Conservation (phyloP, 2,113 vertebrate genomes). For the Deroptyus accipitrinus region DNA sequence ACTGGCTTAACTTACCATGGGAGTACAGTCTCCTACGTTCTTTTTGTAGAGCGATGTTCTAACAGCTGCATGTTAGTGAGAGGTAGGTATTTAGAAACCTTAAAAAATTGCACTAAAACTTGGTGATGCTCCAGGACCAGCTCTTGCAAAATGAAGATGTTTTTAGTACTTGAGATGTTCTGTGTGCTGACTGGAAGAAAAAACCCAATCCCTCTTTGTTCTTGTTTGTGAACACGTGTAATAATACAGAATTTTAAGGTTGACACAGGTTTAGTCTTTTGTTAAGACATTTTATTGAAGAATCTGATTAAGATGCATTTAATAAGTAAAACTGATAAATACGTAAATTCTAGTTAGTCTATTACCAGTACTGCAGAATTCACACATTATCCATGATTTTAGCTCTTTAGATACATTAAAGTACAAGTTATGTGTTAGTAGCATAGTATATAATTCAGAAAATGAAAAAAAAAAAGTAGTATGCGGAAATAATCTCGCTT, state of each 20-base stretch:
- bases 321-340: background rate
- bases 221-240: background rate
- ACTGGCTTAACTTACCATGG: background rate
- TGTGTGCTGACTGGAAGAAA: background rate
- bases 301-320: background rate
- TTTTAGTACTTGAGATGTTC: background rate
- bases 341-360: background rate
- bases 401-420: background rate
- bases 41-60: background rate
- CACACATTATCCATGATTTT: background rate
- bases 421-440: background rate
- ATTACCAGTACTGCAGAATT: background rate
- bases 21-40: rapidly evolving
- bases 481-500: background rate
- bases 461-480: background rate
- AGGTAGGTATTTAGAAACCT: background rate
- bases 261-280: background rate
- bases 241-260: background rate
- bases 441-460: background rate
- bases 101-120: background rate
- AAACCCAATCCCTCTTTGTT: background rate
- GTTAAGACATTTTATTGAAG: background rate
- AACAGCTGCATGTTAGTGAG: background rate
- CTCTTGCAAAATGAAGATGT: background rate
- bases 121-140: background rate